These are phyloP conservation scores for Denticeps clupeoides DNA, from an alignment of 2,797 vertebrate species.

Conservation along the genomic window DNA sequence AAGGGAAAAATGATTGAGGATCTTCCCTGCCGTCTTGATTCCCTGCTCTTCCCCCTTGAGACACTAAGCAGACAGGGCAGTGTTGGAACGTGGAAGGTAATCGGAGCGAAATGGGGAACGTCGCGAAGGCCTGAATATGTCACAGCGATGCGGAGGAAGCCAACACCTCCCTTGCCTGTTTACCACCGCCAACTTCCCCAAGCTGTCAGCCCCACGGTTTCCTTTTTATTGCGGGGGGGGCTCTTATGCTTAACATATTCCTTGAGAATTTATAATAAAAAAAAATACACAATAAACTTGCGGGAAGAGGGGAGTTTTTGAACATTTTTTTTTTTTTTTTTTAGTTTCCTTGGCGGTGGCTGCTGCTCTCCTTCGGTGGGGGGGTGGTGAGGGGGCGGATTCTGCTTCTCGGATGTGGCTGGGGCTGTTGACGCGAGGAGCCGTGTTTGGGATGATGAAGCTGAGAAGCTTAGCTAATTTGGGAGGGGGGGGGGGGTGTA, in stretches of 20 bases:
- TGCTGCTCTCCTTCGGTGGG: slow-evolving; percentile 4
- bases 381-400: slow-evolving; percentile 20
- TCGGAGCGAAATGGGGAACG: slow-evolving; percentile 25
- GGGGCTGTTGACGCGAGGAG: slow-evolving; percentile 53
- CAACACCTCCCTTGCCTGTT: slow-evolving; percentile 26
- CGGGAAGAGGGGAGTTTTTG: slow-evolving; percentile 25
- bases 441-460: slow-evolving; percentile 60
- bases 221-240: slow-evolving; percentile 7
- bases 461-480: slow-evolving; percentile 71
- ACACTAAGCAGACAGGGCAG: slow-evolving; percentile 32
- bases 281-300: slow-evolving; percentile 36
- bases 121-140: slow-evolving; percentile 48
- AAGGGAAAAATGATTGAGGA: slow-evolving; percentile 33
- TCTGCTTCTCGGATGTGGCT: slow-evolving; percentile 34
- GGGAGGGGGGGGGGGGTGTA: slow-evolving; percentile 51
- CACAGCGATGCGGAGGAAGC: slow-evolving; percentile 29
- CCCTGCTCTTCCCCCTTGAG: slow-evolving; percentile 27
- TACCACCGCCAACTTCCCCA: slow-evolving; percentile 22
- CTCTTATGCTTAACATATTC: slow-evolving; percentile 22
- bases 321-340: slow-evolving; percentile 3
- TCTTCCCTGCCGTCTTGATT: slow-evolving; percentile 33
- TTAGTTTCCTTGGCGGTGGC: slow-evolving; percentile 3
- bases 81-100: too few relatives aligned
- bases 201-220: slow-evolving; percentile 35
- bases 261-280: slow-evolving; percentile 19